Percentiles rank a stretch among this genome's conserved stretches.
phyloP scores from a whole-genome alignment of 2,113 vertebrate species.

The Daphoenositta chrysoptera region DNA sequence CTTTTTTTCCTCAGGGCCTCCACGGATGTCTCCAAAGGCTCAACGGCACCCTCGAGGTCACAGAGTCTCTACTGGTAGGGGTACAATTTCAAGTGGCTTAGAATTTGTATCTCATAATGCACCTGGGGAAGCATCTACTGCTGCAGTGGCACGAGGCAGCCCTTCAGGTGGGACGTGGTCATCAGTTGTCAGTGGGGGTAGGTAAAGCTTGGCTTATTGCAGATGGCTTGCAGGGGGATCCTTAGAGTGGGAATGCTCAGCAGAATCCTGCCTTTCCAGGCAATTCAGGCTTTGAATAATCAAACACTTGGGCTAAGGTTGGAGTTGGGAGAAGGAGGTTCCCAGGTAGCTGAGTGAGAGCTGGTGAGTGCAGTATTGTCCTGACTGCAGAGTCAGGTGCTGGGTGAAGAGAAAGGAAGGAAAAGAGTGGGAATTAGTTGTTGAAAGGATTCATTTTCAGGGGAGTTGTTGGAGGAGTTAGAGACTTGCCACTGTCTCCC shows the following conservation, averaged over 20 bases:
- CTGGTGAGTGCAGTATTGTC: not conserved
- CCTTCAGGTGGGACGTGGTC: conserved; percentile 96
- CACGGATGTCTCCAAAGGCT: conserved; percentile 98
- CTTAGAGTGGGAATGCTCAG: conserved; percentile 8
- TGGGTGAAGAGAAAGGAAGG: not conserved
- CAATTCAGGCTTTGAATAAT: not conserved
- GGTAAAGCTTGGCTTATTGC: conserved; percentile 51
- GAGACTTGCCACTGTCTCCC: not conserved
- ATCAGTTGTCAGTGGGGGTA: conserved; percentile 97
- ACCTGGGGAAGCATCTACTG: conserved; percentile 81
- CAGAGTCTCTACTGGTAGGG: conserved; percentile 88
- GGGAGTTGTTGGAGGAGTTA: not conserved
- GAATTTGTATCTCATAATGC: conserved; percentile 91
- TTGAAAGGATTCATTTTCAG: not conserved
- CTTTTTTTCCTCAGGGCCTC: conserved; percentile 83
- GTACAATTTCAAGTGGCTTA: conserved; percentile 82
- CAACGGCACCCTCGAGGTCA: conserved; percentile 94
- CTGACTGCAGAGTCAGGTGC: not conserved
- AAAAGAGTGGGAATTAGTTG: not conserved
- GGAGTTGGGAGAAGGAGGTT: not conserved
- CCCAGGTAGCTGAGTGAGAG: not conserved
- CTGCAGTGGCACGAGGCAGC: conserved; percentile 84
- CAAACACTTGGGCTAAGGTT: not conserved
- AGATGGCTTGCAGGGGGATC: conserved; percentile 41
- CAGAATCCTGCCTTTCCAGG: not conserved